phyloP scores from a whole-genome alignment of 1,140 invertebrate species.

The Platyura marginata region DNA sequence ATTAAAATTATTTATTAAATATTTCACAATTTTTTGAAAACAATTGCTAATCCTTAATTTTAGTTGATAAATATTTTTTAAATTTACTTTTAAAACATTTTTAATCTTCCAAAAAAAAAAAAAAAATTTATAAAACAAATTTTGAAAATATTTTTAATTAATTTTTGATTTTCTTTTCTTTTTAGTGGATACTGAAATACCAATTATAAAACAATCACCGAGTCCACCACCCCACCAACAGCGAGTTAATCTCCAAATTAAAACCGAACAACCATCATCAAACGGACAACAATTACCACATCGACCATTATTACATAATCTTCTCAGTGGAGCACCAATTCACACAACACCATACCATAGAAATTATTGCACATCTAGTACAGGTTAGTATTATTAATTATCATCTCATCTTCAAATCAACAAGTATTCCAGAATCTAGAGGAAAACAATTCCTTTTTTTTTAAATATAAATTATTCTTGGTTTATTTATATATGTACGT shows the following conservation, averaged over 20 bases:
- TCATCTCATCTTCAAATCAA: background rate
- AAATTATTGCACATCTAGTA: slow-evolving; percentile 22
- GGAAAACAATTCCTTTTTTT: background rate
- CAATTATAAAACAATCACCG: slow-evolving; percentile 25
- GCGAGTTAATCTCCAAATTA: slow-evolving; percentile 16
- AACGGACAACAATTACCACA: slow-evolving; percentile 11
- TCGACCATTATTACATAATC: slow-evolving; percentile 21
- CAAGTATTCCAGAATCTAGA: background rate
- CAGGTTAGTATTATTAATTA: slow-evolving; percentile 14
- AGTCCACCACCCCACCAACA: slow-evolving; percentile 20
- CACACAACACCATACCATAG: slow-evolving; percentile 22
- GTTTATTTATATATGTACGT: too few relatives aligned
- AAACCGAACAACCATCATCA: slow-evolving; percentile 16
- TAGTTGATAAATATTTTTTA: too few relatives aligned
- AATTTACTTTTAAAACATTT: too few relatives aligned
- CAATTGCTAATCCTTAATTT: too few relatives aligned
- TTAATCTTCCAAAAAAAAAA: background rate
- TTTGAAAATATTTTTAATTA: slow-evolving; percentile 1
- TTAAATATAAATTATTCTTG: too few relatives aligned
- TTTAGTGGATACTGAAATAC: slow-evolving; percentile 24
- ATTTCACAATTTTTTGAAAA: too few relatives aligned
- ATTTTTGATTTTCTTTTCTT: slow-evolving; percentile 1
- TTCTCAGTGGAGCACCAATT: slow-evolving; percentile 21
- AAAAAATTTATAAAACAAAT: too few relatives aligned
- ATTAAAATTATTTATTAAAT: too few relatives aligned